These are phyloP conservation scores for Trichomycterus rosablanca DNA, from an alignment of 2,113 vertebrate species.

Conservation along the genomic window DNA sequence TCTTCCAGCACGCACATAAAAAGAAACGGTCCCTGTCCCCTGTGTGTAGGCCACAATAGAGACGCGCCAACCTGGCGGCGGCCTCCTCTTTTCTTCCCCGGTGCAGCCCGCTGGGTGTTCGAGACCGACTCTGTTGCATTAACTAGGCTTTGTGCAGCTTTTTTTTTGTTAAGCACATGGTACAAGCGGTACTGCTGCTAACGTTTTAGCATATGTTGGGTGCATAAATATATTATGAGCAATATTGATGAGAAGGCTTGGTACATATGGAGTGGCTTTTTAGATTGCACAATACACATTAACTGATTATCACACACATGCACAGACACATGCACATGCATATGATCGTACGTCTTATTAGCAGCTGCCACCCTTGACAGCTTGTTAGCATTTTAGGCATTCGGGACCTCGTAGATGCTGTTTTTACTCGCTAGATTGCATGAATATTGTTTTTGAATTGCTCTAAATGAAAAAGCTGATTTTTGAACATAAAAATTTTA, in stretches of 20 bases:
- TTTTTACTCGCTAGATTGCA: neutral
- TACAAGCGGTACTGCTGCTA: neutral
- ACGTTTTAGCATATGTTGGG: slow-evolving; percentile 23
- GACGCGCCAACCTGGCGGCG: slow-evolving; percentile 67
- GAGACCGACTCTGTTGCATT: slow-evolving; percentile 24
- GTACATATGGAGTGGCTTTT: slow-evolving; percentile 32
- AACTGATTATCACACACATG: slow-evolving; percentile 4
- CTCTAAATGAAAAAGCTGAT: no score
- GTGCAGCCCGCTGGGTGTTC: slow-evolving; percentile 33
- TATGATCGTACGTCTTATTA: slow-evolving; percentile 50
- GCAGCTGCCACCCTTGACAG: slow-evolving; percentile 52
- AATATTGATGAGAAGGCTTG: slow-evolving; percentile 27
- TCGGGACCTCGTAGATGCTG: neutral
- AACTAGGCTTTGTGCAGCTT: slow-evolving; percentile 19
- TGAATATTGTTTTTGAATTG: no score
- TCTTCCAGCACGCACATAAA: slow-evolving; percentile 53
- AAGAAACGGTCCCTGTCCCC: slow-evolving; percentile 57
- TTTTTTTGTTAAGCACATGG: slow-evolving; percentile 2
- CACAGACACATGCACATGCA: slow-evolving; percentile 41
- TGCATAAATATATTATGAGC: slow-evolving; percentile 4
- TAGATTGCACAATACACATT: slow-evolving; percentile 13
- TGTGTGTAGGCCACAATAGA: slow-evolving; percentile 63
- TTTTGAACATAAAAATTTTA: no score
- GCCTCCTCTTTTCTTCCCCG: slow-evolving; percentile 63
- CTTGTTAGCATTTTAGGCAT: slow-evolving; percentile 30